A percentile compares a stretch with the other conserved stretches of the same genome.
Conservation (phyloP, 2,888 invertebrate species). For the Caenorhabditis sp. region DNA sequence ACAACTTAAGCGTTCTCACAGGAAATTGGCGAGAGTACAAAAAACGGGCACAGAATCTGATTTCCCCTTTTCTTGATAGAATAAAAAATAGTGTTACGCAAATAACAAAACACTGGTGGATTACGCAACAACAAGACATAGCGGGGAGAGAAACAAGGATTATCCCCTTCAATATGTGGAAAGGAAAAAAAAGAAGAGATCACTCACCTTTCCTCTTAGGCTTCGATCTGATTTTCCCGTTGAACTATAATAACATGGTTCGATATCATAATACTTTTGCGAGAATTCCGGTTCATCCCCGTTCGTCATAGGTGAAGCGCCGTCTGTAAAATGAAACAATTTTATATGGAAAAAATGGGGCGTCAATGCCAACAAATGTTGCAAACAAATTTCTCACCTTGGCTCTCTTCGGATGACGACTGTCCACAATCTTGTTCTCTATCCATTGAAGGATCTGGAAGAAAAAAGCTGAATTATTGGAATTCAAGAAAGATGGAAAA, state of each 20-base stretch:
- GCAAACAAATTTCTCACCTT: conserved; percentile 21
- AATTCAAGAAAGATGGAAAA: conserved; percentile 14
- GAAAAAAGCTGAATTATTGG: conserved; percentile 4
- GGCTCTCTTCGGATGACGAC: conserved; percentile 36
- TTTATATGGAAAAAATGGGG: not conserved
- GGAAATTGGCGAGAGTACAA: not conserved
- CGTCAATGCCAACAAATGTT: not conserved
- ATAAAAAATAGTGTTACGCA: not conserved
- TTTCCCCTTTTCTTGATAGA: not conserved
- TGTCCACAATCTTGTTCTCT: conserved; percentile 32
- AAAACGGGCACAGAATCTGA: not conserved
- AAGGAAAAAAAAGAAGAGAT: not conserved
- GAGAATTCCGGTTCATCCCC: conserved; percentile 41
- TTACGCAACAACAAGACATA: not conserved
- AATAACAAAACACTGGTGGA: not conserved
- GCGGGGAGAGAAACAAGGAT: not conserved
- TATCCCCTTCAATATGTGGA: not conserved
- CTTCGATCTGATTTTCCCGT: conserved; percentile 44
- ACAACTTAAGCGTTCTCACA: no score
- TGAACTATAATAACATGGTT: conserved; percentile 50
- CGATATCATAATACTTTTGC: conserved; percentile 43
- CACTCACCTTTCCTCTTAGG: conserved; percentile 48
- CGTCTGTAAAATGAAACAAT: conserved; percentile 20
- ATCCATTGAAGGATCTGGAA: conserved; percentile 9
- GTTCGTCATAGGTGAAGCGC: conserved; percentile 36